Base-by-base conservation (phyloP, 2,113 vertebrate genomes). In the Takifugu bimaculatus region DNA sequence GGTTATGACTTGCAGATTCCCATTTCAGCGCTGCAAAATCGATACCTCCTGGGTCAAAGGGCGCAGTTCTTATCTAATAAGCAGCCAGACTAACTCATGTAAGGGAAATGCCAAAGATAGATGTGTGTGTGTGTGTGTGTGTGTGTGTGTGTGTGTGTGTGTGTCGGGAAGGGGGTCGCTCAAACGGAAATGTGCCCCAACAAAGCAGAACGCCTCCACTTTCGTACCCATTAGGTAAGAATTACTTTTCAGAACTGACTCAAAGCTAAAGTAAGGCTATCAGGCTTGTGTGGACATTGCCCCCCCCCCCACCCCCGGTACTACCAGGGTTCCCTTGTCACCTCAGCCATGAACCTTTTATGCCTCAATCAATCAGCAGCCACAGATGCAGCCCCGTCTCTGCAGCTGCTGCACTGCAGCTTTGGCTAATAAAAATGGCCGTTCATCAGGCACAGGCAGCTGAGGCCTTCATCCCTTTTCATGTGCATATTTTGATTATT, bases 291-390 rank as follows among this genome's bases (percentile, higher is more conserved):
- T 39, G 35, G 35, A 10, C 35, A 39, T 39, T 39, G 35, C 50
- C 71, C 68, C 72, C 55, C 50, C 71, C 65, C 71, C 63, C 35
- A 69, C 74, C 79, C 81, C 77, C 48, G 47, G 71, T 20, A 20
- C 20, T 20, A 20, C 20, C 20, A 20, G 80, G 78, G 70, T 20
- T 68, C 68, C 75, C 71, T 78, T 88, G 79, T 84, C 88, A 83
- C 81, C 77, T 90, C 75, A 63, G 77, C 84, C 76, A 65, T 74
- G 75, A 85, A 82, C 75, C 63, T 2, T 74, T 88, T 90, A 84
- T 78, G 60, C 73, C 75, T 77, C 80, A 84, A 85, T 88, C 88
- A 89, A 81, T 88, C 84, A 80, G 72, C 45, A 48, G 45, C 13
- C 3, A 4, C 45, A 47, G 60, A 53, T 32, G 43, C 42, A 27